A percentile compares a stretch with the other conserved stretches of the same genome.
These are phyloP conservation scores for Potorous gilbertii DNA, from an alignment of 2,797 vertebrate genomes.

Conservation along the genomic window DNA sequence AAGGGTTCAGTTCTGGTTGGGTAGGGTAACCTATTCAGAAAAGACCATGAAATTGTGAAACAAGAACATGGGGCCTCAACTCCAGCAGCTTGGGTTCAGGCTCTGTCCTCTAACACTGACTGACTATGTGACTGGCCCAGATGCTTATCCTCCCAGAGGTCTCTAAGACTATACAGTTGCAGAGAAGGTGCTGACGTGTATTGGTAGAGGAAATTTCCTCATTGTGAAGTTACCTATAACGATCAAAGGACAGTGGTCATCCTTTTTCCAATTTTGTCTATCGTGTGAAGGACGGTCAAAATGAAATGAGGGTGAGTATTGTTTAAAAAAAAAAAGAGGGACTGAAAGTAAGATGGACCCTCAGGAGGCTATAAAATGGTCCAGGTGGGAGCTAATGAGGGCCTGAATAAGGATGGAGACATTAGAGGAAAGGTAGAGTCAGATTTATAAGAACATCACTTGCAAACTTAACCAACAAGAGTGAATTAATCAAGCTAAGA, in stretches of 20 bases:
- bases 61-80: background rate
- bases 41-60: background rate
- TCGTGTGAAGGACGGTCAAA: background rate
- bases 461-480: conserved; percentile 38
- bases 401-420: background rate
- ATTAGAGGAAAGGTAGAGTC: background rate
- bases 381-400: background rate
- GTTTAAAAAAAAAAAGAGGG: background rate
- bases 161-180: background rate
- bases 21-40: background rate
- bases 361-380: background rate
- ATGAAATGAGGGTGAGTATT: background rate
- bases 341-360: background rate
- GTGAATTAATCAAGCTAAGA: conserved; percentile 37
- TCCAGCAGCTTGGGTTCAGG: background rate
- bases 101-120: background rate
- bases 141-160: background rate
- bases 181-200: background rate
- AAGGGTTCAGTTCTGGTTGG: background rate
- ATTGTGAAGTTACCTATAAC: background rate
- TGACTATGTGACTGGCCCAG: background rate
- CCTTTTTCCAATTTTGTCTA: background rate
- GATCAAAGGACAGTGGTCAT: background rate
- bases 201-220: background rate
- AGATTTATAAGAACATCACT: conserved; percentile 9